These are phyloP conservation scores for Urocitellus parryii DNA, from an alignment of 2,113 vertebrate genomes.

Conservation along the genomic window DNA sequence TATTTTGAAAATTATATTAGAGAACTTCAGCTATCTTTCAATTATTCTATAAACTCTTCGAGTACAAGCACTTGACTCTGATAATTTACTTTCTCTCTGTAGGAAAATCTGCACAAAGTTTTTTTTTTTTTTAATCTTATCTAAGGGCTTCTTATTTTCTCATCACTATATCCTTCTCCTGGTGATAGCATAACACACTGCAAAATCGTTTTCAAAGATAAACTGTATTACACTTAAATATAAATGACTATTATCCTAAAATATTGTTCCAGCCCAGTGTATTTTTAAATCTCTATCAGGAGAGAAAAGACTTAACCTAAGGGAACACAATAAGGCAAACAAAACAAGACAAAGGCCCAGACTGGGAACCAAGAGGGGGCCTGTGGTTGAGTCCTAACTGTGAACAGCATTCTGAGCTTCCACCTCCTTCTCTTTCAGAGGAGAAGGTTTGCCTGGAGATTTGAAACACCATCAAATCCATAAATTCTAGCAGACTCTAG, in stretches of 20 bases:
- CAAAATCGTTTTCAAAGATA: not conserved
- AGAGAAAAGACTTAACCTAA: not conserved
- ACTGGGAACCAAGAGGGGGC: not conserved
- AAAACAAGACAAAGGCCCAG: not conserved
- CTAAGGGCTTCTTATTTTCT: not conserved
- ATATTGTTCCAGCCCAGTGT: not conserved
- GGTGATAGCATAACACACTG: not conserved
- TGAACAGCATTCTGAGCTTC: not conserved
- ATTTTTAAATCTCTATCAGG: not conserved
- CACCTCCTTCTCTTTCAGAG: conserved; percentile 8
- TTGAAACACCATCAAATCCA: not conserved
- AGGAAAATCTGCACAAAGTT: not conserved
- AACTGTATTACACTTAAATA: not conserved
- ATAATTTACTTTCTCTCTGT: not conserved
- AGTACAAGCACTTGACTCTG: not conserved
- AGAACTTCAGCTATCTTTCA: not conserved
- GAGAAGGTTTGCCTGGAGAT: not conserved
- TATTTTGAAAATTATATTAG: not conserved
- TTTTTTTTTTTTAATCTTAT: not conserved
- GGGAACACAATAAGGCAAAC: not conserved
- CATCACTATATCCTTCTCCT: not conserved
- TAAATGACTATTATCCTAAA: not conserved
- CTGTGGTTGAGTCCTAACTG: not conserved
- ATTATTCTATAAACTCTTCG: not conserved
- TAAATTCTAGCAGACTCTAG: not conserved